These are phyloP conservation scores for Schizaphis graminum DNA, from an alignment of 2,888 invertebrate species.

Conservation along the genomic window DNA sequence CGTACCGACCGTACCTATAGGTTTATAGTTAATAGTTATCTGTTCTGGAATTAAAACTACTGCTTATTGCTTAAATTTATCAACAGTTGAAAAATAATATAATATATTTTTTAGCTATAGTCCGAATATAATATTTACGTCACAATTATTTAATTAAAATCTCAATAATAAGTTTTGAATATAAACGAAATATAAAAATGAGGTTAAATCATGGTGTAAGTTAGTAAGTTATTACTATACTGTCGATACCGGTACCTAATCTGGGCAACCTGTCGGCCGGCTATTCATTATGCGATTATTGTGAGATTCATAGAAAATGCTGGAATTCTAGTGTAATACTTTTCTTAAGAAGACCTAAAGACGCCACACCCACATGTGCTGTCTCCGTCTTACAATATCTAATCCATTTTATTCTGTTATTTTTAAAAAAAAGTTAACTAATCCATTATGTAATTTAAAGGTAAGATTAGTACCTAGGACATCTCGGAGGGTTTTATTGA, in stretches of 20 bases:
- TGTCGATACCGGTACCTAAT: background rate
- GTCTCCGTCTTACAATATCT: too few relatives aligned
- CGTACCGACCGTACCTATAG: too few relatives aligned
- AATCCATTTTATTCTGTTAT: too few relatives aligned
- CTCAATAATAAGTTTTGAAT: background rate
- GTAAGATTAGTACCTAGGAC: too few relatives aligned
- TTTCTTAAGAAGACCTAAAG: background rate
- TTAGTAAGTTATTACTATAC: background rate
- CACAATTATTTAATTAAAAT: background rate
- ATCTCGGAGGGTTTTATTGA: too few relatives aligned
- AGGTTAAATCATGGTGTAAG: background rate
- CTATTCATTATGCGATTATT: background rate
- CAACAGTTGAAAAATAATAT: background rate
- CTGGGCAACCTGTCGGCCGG: background rate
- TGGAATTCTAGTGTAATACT: background rate
- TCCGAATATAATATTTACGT: background rate
- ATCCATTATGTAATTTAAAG: too few relatives aligned
- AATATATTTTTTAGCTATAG: background rate
- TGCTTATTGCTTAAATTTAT: background rate
- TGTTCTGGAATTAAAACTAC: background rate
- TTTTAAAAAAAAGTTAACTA: too few relatives aligned
- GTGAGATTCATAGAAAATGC: background rate
- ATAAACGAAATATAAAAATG: background rate
- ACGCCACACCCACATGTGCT: too few relatives aligned
- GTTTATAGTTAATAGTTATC: background rate